Evolutionary conservation across 2,797 vertebrate genomes (phyloP).

Genomic region (Apogon hyalosoma): DNA sequence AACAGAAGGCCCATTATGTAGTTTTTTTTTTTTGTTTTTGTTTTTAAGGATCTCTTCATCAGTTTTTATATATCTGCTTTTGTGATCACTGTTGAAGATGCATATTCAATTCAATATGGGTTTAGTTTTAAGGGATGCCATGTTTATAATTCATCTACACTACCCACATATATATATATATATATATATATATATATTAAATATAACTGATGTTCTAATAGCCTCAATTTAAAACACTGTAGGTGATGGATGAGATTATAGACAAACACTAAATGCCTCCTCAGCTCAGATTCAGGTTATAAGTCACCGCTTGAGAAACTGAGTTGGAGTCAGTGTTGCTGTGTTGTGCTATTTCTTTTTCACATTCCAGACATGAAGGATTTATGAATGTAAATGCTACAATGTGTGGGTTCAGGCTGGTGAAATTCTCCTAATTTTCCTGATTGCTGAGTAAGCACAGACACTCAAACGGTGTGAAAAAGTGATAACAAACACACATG

Average conservation of each 20-base stretch:
- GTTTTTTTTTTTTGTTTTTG: too few species aligned
- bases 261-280: background rate
- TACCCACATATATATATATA: too few species aligned
- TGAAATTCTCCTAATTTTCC: constrained; percentile 21
- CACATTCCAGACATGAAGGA: constrained; percentile 33
- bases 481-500: constrained; percentile 47
- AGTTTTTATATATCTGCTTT: too few species aligned
- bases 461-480: constrained; percentile 40
- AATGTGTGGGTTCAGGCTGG: constrained; percentile 24
- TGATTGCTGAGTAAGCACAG: constrained; percentile 45
- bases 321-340: background rate
- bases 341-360: background rate
- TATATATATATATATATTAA: too few species aligned
- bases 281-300: constrained; percentile 6
- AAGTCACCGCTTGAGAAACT: constrained; percentile 46
- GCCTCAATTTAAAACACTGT: background rate
- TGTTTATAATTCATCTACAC: too few species aligned
- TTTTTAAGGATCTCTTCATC: background rate
- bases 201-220: constrained; percentile 4
- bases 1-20: too few species aligned
- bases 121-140: too few species aligned
- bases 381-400: constrained; percentile 29
- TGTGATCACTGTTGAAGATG: background rate
- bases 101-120: too few species aligned
- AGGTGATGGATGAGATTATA: constrained; percentile 2